Evolutionary conservation across 2,888 invertebrate genomes (phyloP).

Genomic region (Drosophila picticornis): DNA sequence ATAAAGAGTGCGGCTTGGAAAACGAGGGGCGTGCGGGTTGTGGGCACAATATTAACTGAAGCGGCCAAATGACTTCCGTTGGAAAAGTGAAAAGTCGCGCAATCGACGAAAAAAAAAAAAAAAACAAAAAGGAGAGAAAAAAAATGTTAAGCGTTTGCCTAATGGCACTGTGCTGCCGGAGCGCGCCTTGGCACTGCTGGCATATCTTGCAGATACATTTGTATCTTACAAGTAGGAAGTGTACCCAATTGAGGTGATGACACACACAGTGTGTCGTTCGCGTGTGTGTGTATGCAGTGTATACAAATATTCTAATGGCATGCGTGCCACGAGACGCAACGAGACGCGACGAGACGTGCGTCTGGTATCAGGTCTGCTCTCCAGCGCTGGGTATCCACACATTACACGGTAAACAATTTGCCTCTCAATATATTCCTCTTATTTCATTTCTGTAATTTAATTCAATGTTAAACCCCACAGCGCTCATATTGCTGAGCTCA

Average conservation of each 20-base stretch:
- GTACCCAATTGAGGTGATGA: constrained; percentile 84
- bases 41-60: constrained; percentile 50
- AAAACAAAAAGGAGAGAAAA: background rate
- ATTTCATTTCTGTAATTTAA: background rate
- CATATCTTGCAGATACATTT: constrained; percentile 64
- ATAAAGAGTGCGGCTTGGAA: constrained; percentile 57
- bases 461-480: background rate
- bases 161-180: constrained; percentile 47
- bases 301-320: constrained; percentile 77
- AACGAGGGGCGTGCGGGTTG: background rate
- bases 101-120: constrained; percentile 26
- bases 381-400: constrained; percentile 20
- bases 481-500: background rate
- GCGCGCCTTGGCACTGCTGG: constrained; percentile 11
- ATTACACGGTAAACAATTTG: constrained; percentile 13
- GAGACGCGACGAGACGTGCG: constrained; percentile 36
- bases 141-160: constrained; percentile 54
- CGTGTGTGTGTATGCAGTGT: constrained; percentile 46
- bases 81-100: constrained; percentile 72
- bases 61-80: constrained; percentile 72
- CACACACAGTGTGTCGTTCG: constrained; percentile 67
- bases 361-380: constrained; percentile 34
- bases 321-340: constrained; percentile 55
- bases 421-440: no score
- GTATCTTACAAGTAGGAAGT: constrained; percentile 83